A percentile compares a stretch with the other conserved stretches of the same genome.
Evolutionary conservation across 2,113 vertebrate species (phyloP).

Genomic region (Cryptomyrus ogoouensis): DNA sequence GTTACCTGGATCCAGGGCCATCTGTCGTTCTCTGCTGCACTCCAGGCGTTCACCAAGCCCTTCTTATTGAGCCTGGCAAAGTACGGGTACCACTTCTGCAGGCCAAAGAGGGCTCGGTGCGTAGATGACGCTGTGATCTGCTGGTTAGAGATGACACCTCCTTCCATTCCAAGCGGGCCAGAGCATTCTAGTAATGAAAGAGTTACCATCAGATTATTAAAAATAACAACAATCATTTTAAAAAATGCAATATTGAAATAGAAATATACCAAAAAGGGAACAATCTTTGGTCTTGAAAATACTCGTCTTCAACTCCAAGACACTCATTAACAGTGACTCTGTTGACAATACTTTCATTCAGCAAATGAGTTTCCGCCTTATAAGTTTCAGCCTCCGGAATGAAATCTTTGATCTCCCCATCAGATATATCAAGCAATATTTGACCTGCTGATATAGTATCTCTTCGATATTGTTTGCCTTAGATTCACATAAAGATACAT

Average conservation of each 20-base stretch:
- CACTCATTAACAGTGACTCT: background rate
- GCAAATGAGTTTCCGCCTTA: background rate
- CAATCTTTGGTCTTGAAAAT: background rate
- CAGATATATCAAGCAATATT: background rate
- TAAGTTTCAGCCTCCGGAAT: conserved; percentile 11
- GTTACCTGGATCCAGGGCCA: conserved; percentile 99
- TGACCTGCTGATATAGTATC: conserved; percentile 10
- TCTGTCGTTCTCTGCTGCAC: conserved; percentile 96
- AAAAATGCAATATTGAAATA: background rate
- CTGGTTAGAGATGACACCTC: conserved; percentile 96
- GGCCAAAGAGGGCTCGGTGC: conserved; percentile 90
- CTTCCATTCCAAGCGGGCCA: conserved; percentile 92
- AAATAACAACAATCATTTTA: background rate
- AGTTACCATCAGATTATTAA: background rate
- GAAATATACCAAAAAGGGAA: conserved; percentile 12
- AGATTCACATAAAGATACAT: background rate
- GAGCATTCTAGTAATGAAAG: conserved; percentile 73
- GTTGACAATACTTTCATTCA: background rate
- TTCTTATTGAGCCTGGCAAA: conserved; percentile 97
- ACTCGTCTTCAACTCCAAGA: conserved; percentile 9
- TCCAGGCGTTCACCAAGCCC: conserved; percentile 98
- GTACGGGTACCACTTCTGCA: conserved; percentile 98
- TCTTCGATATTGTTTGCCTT: conserved; percentile 10
- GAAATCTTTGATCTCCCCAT: background rate
- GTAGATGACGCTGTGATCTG: conserved; percentile 97